Evolutionary conservation across 2,888 invertebrate species (phyloP).

Genomic region (Gymnosoma rotundatum): DNA sequence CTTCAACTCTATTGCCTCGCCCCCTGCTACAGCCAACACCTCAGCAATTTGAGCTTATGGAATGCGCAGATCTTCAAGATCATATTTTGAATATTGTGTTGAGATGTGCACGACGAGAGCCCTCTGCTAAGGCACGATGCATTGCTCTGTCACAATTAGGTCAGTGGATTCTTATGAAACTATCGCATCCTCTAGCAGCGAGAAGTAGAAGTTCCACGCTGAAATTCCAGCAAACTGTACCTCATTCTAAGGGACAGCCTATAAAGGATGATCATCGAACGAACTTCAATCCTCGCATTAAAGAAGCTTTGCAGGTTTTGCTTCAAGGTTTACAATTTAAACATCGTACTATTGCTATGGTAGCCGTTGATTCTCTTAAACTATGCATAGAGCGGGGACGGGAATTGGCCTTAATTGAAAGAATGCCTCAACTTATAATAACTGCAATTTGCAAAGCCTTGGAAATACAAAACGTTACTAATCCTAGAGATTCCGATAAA

Average conservation of each 20-base stretch:
- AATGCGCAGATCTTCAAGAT: constrained; percentile 84
- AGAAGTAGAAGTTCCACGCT: constrained; percentile 45
- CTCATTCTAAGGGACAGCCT: constrained; percentile 74
- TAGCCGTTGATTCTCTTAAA: constrained; percentile 81
- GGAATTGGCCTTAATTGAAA: constrained; percentile 79
- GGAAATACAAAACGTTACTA: constrained; percentile 80
- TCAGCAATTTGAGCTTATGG: constrained; percentile 81
- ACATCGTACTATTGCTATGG: constrained; percentile 81
- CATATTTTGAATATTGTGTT: constrained; percentile 93
- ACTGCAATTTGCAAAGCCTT: constrained; percentile 81
- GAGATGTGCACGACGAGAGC: constrained; percentile 93
- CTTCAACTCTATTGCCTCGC: constrained; percentile 85
- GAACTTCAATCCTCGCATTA: constrained; percentile 79
- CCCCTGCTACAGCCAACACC: constrained; percentile 85
- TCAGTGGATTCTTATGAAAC: constrained; percentile 82
- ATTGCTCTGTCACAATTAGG: constrained; percentile 94
- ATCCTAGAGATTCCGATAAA: constrained; percentile 81
- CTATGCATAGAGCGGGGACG: constrained; percentile 80
- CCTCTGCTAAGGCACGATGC: constrained; percentile 93
- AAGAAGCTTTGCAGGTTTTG: constrained; percentile 81
- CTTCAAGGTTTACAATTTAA: constrained; percentile 82
- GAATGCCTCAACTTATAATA: constrained; percentile 80
- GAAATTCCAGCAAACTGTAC: constrained; percentile 77
- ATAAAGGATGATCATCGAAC: constrained; percentile 59
- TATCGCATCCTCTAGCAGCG: constrained; percentile 75